Conservation (phyloP, 2,888 invertebrate genomes). For the Polymixis flavicincta region DNA sequence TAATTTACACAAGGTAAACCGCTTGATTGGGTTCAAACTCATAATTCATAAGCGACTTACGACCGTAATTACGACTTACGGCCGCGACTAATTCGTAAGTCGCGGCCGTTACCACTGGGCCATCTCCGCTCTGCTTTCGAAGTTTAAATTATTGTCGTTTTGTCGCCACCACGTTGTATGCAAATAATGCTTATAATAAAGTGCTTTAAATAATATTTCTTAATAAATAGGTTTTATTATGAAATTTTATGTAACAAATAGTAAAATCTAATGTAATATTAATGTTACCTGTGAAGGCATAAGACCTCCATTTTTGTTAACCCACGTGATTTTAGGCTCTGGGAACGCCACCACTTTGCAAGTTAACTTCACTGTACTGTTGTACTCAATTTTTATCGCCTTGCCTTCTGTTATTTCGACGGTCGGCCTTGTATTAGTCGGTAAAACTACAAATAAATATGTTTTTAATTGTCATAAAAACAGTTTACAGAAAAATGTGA, state of each 20-base stretch:
- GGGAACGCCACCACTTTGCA: slow-evolving; percentile 63
- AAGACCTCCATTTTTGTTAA: slow-evolving; percentile 2
- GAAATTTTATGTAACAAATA: neutral
- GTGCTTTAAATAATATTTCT: neutral
- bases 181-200: neutral
- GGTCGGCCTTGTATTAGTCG: slow-evolving; percentile 42
- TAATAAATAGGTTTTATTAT: neutral
- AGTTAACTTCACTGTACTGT: slow-evolving; percentile 53
- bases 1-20: too few species aligned
- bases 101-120: too few species aligned
- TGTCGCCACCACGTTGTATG: neutral
- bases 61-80: too few species aligned
- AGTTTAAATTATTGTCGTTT: neutral
- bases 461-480: neutral
- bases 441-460: slow-evolving; percentile 3
- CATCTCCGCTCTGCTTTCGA: neutral
- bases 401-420: slow-evolving; percentile 61
- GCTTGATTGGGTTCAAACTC: too few species aligned
- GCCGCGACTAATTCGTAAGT: too few species aligned
- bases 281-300: slow-evolving; percentile 49
- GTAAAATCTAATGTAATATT: neutral
- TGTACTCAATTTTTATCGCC: slow-evolving; percentile 40
- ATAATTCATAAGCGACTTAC: too few species aligned
- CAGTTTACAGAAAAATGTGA: neutral
- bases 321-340: slow-evolving; percentile 56